Base-by-base conservation (phyloP, 1,140 invertebrate genomes). In the Zaprionus davidi region DNA sequence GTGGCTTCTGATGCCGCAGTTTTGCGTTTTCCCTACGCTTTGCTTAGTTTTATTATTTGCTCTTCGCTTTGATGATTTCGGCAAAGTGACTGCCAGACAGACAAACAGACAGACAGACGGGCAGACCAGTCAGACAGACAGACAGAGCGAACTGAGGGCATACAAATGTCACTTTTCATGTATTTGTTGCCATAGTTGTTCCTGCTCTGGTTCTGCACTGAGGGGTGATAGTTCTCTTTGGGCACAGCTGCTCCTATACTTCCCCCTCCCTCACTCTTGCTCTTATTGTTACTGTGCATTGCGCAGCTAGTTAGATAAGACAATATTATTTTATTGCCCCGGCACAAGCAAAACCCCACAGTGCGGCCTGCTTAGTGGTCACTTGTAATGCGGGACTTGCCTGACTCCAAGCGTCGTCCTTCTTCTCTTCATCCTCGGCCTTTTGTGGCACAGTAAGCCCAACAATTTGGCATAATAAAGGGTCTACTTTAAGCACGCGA, bases 271-370 rank as follows among this genome's bases (percentile, higher is more conserved):
- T 13, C 38, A 22, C 3, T 9, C n/a, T 13, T 7, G 9, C 20
- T 44, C 46, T 53, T 60, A 38, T 80, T 83, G 69, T 74, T 82
- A 62, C 64, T 83, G 77, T 83, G 84, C 83, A 88, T 73, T 83
- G 84, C 81, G 64, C 84, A 87, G 81, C 83, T 88, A 88, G 84
- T 88, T 84, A 88, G 84, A 88, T 88, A 88, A 88, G 79, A 84
- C 84, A 88, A 90, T 88, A 88, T 88, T 88, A 88, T 88, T 88
- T 84, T 88, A 88, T 84, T 88, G 84, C 69, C 77, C 49, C 22
- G 62, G 49, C 53, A 17, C 13, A 26, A 55, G 64, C 36, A 44
- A 59, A 59, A 44, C 20, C 38, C 20, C 56, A 60, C 65, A 67
- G 24, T 59, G 20, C 20, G 49, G 51, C 56, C 53, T 67, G 34